Base-by-base conservation (phyloP, 2,797 vertebrate species). In the Notolabrus celidotus region DNA sequence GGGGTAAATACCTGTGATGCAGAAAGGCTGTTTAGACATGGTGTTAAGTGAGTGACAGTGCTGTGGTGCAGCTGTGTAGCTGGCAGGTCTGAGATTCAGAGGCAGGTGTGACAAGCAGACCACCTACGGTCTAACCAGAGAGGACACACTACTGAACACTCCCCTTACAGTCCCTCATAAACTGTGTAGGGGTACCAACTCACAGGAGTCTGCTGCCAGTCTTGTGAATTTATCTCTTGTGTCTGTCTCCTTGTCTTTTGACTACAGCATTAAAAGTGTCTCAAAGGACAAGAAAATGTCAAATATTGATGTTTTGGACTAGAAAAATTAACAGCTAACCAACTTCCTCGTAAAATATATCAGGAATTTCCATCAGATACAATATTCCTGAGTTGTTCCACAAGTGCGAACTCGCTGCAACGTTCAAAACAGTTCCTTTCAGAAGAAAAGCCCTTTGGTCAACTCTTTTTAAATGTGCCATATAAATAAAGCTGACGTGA, bases 31-130 rank as follows among this genome's bases (percentile, higher is more conserved):
- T 85, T 66, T 66, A 86, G 82, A 86, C 71, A 62, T 65, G 85
- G 88, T 85, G 87, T 88, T 84, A 89, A 90, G 78, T 88, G 85
- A 89, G 77, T 67, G 88, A 86, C 83, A 67, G 70, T 36, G 75
- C 65, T 54, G 53, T 46, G 63, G 42, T 80, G 88, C 92, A 92
- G 92, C 88, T 92, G 89, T 73, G 74, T 36, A 56, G 71, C 67
- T 82, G 70, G 70, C 70, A 62, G 72, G 54, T 43, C 70, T 29
- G 41, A 55, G 63, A 67, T 49, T 43, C 41, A 56, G 61, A 74
- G 78, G 77, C 90, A 92, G 87, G 86, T 90, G 90, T 88, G 87
- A 75, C 39, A 70, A 76, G 31, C 8, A 46, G 89, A 88, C 89
- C 90, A 91, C 90, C 90, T 84, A 89, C 78, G 38, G 39, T 68